These are phyloP conservation scores for Actenoides hombroni DNA, from an alignment of 2,113 vertebrate genomes.

Conservation along the genomic window DNA sequence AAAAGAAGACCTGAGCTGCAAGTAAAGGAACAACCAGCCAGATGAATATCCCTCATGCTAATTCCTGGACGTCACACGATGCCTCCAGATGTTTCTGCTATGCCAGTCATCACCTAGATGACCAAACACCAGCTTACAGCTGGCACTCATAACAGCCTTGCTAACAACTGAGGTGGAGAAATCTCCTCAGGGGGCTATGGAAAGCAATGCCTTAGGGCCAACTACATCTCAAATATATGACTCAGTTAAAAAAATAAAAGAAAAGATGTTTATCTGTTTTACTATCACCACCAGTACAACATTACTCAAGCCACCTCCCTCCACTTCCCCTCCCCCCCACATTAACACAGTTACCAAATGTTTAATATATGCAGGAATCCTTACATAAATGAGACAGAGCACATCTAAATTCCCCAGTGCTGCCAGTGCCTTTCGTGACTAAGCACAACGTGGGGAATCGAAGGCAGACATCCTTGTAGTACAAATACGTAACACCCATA, in stretches of 20 bases:
- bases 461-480: not conserved
- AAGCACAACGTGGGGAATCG: not conserved
- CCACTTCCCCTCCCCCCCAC: not conserved
- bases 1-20: not conserved
- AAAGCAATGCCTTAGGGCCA: not conserved
- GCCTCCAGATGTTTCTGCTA: not conserved
- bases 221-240: not conserved
- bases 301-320: not conserved
- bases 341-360: not conserved
- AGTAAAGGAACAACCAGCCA: not conserved
- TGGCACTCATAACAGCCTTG: not conserved
- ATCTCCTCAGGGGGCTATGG: not conserved
- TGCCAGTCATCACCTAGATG: not conserved
- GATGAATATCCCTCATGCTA: not conserved
- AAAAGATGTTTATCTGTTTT: not conserved
- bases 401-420: not conserved
- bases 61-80: not conserved
- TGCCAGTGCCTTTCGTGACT: accelerated
- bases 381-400: not conserved
- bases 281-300: not conserved
- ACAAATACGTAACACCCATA: not conserved
- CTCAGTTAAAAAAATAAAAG: not conserved
- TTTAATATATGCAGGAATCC: slow-evolving; percentile 1
- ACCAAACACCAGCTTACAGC: not conserved
- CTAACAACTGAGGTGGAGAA: not conserved